Evolutionary conservation across 2,113 vertebrate genomes (phyloP).

Genomic region (Brachionichthys hirsutus): DNA sequence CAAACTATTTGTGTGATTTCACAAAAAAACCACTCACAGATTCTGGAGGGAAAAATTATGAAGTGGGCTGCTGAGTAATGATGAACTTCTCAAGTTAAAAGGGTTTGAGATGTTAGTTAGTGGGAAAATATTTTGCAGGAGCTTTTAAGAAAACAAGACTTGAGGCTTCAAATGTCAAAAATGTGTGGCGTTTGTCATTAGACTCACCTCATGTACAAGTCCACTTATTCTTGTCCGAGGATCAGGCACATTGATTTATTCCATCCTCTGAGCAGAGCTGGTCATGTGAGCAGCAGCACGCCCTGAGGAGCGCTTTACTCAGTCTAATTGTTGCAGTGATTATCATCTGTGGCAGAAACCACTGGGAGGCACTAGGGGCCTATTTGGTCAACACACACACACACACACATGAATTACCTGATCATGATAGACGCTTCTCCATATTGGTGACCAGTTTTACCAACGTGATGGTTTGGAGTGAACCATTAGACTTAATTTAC

Average conservation of each 20-base stretch:
- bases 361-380: constrained; percentile 62
- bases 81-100: constrained; percentile 52
- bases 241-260: constrained; percentile 23
- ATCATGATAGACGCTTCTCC: constrained; percentile 5
- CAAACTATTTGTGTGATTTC: constrained; percentile 63
- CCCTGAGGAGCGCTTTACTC: constrained; percentile 63
- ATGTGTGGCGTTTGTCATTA: neutral
- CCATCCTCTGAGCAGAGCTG: constrained; percentile 34
- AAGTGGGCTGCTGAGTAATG: constrained; percentile 55
- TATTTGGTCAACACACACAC: constrained; percentile 61
- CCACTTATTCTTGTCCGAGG: constrained; percentile 44
- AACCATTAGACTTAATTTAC: constrained; percentile 5
- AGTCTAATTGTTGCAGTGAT: constrained; percentile 60
- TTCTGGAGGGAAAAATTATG: constrained; percentile 48
- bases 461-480: constrained; percentile 11
- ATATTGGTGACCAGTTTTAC: constrained; percentile 17
- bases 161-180: constrained; percentile 6
- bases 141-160: neutral
- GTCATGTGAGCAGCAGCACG: constrained; percentile 38
- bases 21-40: constrained; percentile 60
- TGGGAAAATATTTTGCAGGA: constrained; percentile 6
- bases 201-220: neutral
- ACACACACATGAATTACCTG: constrained; percentile 50
- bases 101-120: constrained; percentile 41
- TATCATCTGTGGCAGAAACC: constrained; percentile 68